These are phyloP conservation scores for Microcebus jonahi DNA, from an alignment of 2,113 vertebrate species.

Conservation along the genomic window DNA sequence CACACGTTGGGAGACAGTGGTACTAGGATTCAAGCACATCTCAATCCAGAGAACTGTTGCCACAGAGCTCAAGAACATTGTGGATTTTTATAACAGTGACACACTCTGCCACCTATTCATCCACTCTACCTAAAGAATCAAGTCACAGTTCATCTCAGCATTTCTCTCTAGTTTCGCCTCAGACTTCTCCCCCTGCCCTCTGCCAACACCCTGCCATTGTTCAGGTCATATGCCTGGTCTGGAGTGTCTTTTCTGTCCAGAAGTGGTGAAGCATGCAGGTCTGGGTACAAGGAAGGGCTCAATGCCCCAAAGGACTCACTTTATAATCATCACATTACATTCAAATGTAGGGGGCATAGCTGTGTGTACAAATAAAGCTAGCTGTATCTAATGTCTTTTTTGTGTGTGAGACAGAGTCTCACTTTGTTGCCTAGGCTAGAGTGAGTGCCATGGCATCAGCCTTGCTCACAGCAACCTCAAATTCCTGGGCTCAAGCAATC, in stretches of 20 bases:
- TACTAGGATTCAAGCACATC: not conserved
- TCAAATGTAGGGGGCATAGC: not conserved
- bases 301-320: not conserved
- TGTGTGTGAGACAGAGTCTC: no score
- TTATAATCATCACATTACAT: not conserved
- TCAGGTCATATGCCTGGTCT: not conserved
- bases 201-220: not conserved
- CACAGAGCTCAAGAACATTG: not conserved
- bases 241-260: not conserved
- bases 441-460: no score
- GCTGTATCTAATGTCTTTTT: not conserved
- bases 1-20: not conserved
- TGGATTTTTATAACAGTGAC: not conserved
- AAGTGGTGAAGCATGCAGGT: not conserved
- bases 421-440: no score
- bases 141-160: not conserved
- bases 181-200: not conserved
- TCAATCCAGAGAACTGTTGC: not conserved
- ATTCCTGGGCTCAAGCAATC: no score
- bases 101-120: not conserved
- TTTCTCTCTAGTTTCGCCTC: not conserved
- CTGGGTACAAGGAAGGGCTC: not conserved
- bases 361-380: not conserved
- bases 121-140: not conserved
- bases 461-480: no score